Evolutionary conservation across 35 echinoderm and acorn worm species (phyloP), one percentile per base, ranked within the genome.

Genomic region (Diadema setosum): DNA sequence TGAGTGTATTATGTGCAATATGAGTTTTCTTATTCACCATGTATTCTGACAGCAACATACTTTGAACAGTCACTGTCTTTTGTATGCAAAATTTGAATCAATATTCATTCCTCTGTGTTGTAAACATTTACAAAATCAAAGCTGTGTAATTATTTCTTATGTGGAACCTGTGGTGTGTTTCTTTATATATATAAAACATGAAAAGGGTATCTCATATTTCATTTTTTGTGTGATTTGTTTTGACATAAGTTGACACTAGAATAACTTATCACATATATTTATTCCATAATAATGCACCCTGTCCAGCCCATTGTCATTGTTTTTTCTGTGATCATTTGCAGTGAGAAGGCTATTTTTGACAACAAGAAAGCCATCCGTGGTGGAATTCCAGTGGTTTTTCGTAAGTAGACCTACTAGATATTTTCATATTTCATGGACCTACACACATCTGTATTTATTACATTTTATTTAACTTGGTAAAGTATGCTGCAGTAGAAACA

Each of bases 321-420:
- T 61, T 5, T 61, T 20, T 9, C 26, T 67, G 25, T 67, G 30
- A 7, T 67, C 27, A 1, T 5, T 29, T 88, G 26, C 86, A 99
- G 96, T 63, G 91, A 99, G 74, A 58, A 99, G 27, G 81, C 96
- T 32, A 37, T 99, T 12, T 99, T 89, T 86, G 60, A 99, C 56
- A 94, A 99, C 83, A 99, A 99, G 83, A 99, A 99, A 87, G 96
- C 96, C 15, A 99, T 99, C 75, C 25, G 96, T 81, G 96, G 96
- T 16, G 96, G 96, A 20, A 88, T 99, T 39, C 96, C 96, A 82
- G 85, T 99, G 52, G 86, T 94, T 26, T 99, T 99, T 87, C 96
- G 96, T 99, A 92, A 99, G 96, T 90, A 46, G 39, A 32, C n/a
- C 39, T n/a, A n/a, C n/a, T n/a, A 33, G 45, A 48, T 40, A 75